These are phyloP conservation scores for Teleiodes luculella DNA, from an alignment of 2,888 invertebrate genomes.

Conservation along the genomic window DNA sequence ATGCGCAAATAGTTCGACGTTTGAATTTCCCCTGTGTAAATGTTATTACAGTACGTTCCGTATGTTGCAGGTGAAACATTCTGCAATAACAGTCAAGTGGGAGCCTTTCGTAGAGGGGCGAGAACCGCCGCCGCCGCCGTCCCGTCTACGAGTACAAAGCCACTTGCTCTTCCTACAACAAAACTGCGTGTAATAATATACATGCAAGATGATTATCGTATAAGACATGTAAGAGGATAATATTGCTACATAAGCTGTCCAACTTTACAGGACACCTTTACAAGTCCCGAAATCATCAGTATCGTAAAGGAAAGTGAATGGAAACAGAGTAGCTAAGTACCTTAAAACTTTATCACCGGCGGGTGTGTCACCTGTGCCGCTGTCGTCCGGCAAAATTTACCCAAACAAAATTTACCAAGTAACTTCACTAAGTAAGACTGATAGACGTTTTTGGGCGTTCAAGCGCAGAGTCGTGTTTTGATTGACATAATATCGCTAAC, in stretches of 20 bases:
- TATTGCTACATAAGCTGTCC: neutral
- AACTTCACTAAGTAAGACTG: slow-evolving; percentile 59
- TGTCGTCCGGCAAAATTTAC: slow-evolving; percentile 32
- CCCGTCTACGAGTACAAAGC: slow-evolving; percentile 7
- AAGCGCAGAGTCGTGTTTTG: slow-evolving; percentile 37
- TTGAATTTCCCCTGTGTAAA: slow-evolving; percentile 76
- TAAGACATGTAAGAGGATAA: neutral
- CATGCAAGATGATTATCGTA: neutral
- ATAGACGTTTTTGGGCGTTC: slow-evolving; percentile 48
- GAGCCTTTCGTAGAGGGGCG: slow-evolving; percentile 7
- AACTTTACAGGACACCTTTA: neutral
- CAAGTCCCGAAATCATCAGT: slow-evolving; percentile 5
- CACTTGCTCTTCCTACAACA: slow-evolving; percentile 7
- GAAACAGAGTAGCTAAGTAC: slow-evolving; percentile 23
- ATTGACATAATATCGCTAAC: slow-evolving; percentile 43
- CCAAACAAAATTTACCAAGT: slow-evolving; percentile 47
- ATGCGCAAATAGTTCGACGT: slow-evolving; percentile 74
- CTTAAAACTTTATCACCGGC: slow-evolving; percentile 41
- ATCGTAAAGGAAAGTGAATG: slow-evolving; percentile 26
- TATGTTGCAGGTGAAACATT: slow-evolving; percentile 66
- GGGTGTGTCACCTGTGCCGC: slow-evolving; percentile 51
- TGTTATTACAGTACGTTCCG: slow-evolving; percentile 65
- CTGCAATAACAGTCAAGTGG: slow-evolving; percentile 54
- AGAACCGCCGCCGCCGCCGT: neutral
- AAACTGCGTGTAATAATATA: neutral